Base-by-base conservation (phyloP, 2,797 vertebrate species). In the Molossus molossus region DNA sequence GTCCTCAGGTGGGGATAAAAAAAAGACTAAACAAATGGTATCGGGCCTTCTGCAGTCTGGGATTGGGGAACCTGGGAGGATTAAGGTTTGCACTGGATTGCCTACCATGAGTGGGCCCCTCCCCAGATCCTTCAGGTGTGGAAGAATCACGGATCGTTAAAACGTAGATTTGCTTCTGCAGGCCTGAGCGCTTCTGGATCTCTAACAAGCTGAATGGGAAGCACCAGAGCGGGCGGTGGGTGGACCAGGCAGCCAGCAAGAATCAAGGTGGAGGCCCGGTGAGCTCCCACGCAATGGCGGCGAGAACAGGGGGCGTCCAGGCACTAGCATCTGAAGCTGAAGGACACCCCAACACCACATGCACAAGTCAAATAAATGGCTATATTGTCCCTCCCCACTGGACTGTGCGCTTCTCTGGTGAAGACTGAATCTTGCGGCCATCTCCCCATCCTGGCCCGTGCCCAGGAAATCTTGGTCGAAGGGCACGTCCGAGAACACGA, bases 181-280 rank as follows among this genome's bases (percentile, higher is more conserved):
- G 79, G 40, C 15, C 37, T n/a, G 60, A n/a, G 75, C 60, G n/a
- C 33, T 53, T 65, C 9, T 33, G 11, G 18, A 14, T 58, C 57
- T 75, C 69, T 58, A 33, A 62, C 23, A 3, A 40, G 79, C n/a
- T 9, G 20, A 12, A 2, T 2, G 67, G 11, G 15, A 45, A 33
- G 29, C 0, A 0, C 0, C 1, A 29, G 72, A 9, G 14, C 11
- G 57, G 8, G 18, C 0, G 12, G 9, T 8, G 20, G 62, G 27
- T 7, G 25, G 27, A 23, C 4, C n/a, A 29, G 33, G 80, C 18
- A 17, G 77, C 17, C 72, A 15, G 50, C 15, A 5, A 23, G n/a
- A 12, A 9, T 10, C 27, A 2, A 10, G 0, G 4, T 10, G n/a
- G 27, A 33, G 48, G 55, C 62, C 57, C 2, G 13, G 29, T 2